phyloP scores from a whole-genome alignment of 23 tunicate genomes.

The Oikopleura albicans region DNA sequence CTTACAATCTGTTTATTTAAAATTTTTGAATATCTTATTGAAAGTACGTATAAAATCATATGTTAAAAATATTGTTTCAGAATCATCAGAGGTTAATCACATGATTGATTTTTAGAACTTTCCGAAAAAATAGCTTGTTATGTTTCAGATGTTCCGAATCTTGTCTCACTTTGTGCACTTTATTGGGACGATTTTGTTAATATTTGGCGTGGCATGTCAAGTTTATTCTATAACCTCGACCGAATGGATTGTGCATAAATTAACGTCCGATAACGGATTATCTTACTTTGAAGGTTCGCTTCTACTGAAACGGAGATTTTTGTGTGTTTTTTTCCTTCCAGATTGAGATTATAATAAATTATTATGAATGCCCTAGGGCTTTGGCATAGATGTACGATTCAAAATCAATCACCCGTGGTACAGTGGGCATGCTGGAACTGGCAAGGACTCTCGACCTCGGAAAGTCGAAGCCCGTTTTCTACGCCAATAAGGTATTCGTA shows the following conservation, averaged over 20 bases:
- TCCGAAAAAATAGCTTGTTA: too few species aligned
- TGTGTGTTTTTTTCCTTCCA: too few species aligned
- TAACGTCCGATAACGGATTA: not conserved
- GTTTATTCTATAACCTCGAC: not conserved
- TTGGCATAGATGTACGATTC: not conserved
- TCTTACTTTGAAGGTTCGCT: not conserved
- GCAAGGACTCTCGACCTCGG: not conserved
- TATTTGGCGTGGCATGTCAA: not conserved
- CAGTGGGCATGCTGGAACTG: constrained; percentile 17
- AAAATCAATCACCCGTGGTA: not conserved
- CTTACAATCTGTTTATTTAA: too few species aligned
- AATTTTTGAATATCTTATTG: too few species aligned
- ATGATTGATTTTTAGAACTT: too few species aligned
- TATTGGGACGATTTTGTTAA: not conserved
- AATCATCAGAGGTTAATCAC: too few species aligned
- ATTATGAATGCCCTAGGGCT: not conserved
- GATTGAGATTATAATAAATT: too few species aligned
- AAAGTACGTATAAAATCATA: too few species aligned
- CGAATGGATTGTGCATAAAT: not conserved
- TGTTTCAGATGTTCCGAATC: not conserved
- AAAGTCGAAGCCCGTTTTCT: not conserved
- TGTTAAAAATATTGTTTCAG: too few species aligned
- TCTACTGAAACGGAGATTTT: not conserved
- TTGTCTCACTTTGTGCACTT: not conserved
- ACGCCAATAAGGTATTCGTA: not conserved